Evolutionary conservation across 2,113 vertebrate genomes (phyloP), one percentile per base, ranked within the genome.

Genomic region (Scopus umbretta): DNA sequence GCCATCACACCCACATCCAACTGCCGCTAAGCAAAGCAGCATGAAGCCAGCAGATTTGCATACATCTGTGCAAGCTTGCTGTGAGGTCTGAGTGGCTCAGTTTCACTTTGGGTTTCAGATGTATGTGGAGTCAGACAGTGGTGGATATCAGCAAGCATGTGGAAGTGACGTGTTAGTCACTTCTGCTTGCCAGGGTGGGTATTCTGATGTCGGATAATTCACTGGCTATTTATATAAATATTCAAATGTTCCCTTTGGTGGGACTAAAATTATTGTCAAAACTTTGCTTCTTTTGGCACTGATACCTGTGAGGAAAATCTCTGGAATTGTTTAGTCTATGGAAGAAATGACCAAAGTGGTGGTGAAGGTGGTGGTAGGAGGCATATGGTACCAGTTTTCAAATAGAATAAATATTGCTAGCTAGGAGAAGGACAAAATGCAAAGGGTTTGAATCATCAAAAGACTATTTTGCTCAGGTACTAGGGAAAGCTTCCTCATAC

Each of bases 221-320:
- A n/a, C 63, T 83, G 55, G 5, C 22, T 73, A 17, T 25, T 47
- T 55, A 27, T 8, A 36, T 2, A 71, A 18, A 29, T 68, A 52
- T 45, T 70, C 67, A 88, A 40, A 78, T 27, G 15, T 74, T 93
- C 32, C 9, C 19, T 80, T 80, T 22, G 40, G 42, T 47, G 32
- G 47, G 30, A 56, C 76, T 91, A 26, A 68, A 40, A 32, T 78
- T 38, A 36, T 73, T 88, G 40, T 85, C 66, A 90, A 70, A 66
- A 14, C 34, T 92, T 86, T 80, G 76, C 40, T 92, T 62, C 47
- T 96, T 95, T 96, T 95, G 86, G 80, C 65, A 65, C 34, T 42
- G 34, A 49, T 38, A 32, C 11, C 55, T 63, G 18, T 56, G 25
- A 85, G 47, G 40, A 16, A 85, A 81, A 23, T 74, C 27, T 74